Base-by-base conservation (phyloP, 2,113 vertebrate genomes). In the Leuciscus idus region DNA sequence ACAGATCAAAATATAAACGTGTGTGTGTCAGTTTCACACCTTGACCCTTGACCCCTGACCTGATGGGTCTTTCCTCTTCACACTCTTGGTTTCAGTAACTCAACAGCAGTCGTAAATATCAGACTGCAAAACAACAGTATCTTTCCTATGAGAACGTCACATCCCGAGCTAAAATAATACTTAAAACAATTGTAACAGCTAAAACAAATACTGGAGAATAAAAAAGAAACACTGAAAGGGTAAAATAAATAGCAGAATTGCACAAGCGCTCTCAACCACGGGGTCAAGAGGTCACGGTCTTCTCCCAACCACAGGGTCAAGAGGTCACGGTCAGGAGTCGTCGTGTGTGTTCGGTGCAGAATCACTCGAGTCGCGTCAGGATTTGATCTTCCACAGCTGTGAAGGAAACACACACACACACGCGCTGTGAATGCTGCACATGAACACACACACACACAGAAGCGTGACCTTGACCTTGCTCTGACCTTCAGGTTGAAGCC, bases 351-450 rank as follows among this genome's bases (percentile, higher is more conserved):
- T 43, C 8, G 8, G 43, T 43, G 43, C 39, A 43, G 43, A 43
- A 10, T 10, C 43, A 9, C 43, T 9, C 43, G 43, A 43, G 43
- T 2, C 8, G 8, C 89, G 92, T 99, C 97, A 99, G 86, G 98
- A 98, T 93, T 99, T 99, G 92, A 99, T 99, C 96, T 99, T 99
- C 98, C 98, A 99, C 74, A 99, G 95, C 98, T 99, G 94, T 13
- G 36, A 84, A 13, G 86, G 76, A 46, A 89, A 62, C 36, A 92
- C 33, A 86, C 12, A 26, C n/a, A 0, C 36, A 6, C 0, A 84
- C 36, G 1, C 43, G 43, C 43, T 43, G 28, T 23, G 46, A n/a
- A n/a, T 30, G 2, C 43, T 9, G 8, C 43, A 43, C 7, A 43
- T 39, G 36, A 39, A 39, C 39, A 12, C 6, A 52, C 50, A 64